Conservation (phyloP, 2,888 invertebrate species). For the Conchocele bisecta region DNA sequence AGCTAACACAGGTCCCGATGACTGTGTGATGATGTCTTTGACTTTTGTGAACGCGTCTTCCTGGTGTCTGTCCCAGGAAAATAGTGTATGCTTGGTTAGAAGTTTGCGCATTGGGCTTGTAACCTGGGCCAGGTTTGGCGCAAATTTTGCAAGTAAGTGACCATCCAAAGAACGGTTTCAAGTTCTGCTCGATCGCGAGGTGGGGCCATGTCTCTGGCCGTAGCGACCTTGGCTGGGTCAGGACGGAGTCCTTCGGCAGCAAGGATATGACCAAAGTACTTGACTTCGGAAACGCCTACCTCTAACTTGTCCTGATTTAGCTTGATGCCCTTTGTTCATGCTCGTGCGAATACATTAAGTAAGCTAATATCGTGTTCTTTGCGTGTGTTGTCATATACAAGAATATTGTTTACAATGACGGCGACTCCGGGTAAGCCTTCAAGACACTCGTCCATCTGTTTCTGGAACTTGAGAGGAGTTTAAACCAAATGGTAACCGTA, state of each 20-base stretch:
- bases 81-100: conserved; percentile 14
- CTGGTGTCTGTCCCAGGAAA: conserved; percentile 15
- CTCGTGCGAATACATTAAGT: conserved; percentile 17
- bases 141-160: conserved; percentile 27
- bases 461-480: conserved; percentile 37
- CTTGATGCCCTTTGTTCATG: conserved; percentile 18
- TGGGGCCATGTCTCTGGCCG: too few species aligned
- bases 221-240: too few species aligned
- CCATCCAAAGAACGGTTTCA: conserved; percentile 25
- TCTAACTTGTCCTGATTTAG: conserved; percentile 36
- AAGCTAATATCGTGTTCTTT: conserved; percentile 52
- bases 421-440: conserved; percentile 37
- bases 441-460: conserved; percentile 36
- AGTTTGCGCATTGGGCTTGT: conserved; percentile 24
- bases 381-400: conserved; percentile 15
- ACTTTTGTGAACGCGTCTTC: conserved; percentile 23
- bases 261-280: conserved; percentile 46
- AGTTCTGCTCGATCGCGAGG: too few species aligned
- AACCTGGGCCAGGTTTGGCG: conserved; percentile 26
- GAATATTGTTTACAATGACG: conserved; percentile 43
- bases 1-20: conserved; percentile 37
- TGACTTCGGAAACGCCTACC: conserved; percentile 17
- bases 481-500: conserved; percentile 54
- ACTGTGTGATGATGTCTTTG: conserved; percentile 11
- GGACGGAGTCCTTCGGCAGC: too few species aligned